Percentiles rank a stretch among this genome's conserved stretches.
Conservation (phyloP, 2,888 invertebrate species). For the Biston stratarius region DNA sequence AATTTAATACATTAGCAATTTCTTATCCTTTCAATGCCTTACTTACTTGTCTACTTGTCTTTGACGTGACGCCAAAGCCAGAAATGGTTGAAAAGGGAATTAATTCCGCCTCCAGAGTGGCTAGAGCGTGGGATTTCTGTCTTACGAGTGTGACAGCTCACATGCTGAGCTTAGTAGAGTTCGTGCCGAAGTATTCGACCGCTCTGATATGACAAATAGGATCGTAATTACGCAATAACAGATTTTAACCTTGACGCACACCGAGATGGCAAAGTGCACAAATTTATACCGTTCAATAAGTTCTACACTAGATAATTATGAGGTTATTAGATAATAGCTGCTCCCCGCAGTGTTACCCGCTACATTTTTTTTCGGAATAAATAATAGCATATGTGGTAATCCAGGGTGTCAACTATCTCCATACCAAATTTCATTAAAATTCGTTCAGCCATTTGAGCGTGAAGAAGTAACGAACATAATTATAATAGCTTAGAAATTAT, state of each 20-base stretch:
- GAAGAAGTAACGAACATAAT: background rate
- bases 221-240: background rate
- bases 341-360: too few relatives aligned
- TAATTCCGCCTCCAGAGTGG: conserved; percentile 9
- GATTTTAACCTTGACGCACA: background rate
- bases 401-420: too few relatives aligned
- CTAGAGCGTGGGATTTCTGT: conserved; percentile 20
- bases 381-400: too few relatives aligned
- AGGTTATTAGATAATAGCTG: too few relatives aligned
- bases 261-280: background rate
- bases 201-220: background rate
- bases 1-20: background rate
- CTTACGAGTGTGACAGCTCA: conserved; percentile 25
- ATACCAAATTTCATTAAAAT: too few relatives aligned
- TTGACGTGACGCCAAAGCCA: conserved; percentile 5
- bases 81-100: conserved; percentile 18
- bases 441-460: too few relatives aligned
- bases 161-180: conserved; percentile 18
- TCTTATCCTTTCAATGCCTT: background rate
- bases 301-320: too few relatives aligned
- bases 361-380: too few relatives aligned
- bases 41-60: background rate
- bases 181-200: background rate
- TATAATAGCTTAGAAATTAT: too few relatives aligned
- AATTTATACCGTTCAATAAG: too few relatives aligned